Evolutionary conservation across 2,797 vertebrate genomes (phyloP), one percentile per base, ranked within the genome.

Genomic region (Falco cherrug): DNA sequence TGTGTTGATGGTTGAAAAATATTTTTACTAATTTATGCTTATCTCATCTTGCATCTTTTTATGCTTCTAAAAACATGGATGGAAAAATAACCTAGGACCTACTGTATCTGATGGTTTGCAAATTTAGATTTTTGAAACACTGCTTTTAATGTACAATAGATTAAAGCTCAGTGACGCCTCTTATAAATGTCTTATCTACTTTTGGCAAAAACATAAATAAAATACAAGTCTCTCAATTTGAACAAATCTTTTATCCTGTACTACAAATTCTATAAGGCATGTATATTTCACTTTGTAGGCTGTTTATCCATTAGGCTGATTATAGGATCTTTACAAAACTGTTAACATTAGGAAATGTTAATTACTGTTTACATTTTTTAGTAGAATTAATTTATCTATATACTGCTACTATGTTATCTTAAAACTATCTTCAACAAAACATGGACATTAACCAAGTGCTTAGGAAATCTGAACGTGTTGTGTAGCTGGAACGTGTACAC

Each of bases 281-380:
- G 48, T 21, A 9, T 59, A 61, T 83, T 75, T 51, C 26, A 24
- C 16, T 53, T 80, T 45, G 12, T 61, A 63, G 78, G 51, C 37
- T 87, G 45, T 74, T 95, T 91, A 88, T 94, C 79, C 28, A 47
- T 65, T 96, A 89, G 84, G 63, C 81, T 88, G 76, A 73, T 94
- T 89, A 75, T 56, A 76, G 79, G 43, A 85, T 94, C 24, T 84
- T 59, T 61, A 65, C 19, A 79, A 90, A 94, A 54, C 53, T 78
- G n/a, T 75, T 96, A 70, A 83, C 51, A 18, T 90, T 82, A 90
- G 65, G 37, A 81, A 91, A 61, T 73, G 61, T 70, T 94, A 93
- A 92, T 91, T 95, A 74, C 60, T 70, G 22, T 80, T 95, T 79
- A 70, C 29, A 18, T 71, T 80, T 86, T 76, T 54, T 53, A 67